Base-by-base conservation (phyloP, 2,113 vertebrate genomes). In the Mustelus asterias region DNA sequence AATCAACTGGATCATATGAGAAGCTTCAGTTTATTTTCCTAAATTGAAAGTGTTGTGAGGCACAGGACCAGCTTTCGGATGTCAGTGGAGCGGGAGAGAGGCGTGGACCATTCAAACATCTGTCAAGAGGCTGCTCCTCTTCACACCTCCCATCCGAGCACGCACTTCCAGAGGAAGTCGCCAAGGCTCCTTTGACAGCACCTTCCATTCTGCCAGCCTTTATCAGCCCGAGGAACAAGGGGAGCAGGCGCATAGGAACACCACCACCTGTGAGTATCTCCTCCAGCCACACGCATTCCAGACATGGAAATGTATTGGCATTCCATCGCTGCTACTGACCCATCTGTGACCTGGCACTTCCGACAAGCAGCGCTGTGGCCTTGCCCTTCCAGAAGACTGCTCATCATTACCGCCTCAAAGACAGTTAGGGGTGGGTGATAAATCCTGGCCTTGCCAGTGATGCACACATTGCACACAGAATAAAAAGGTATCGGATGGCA, bases 1-100 rank as follows among this genome's bases (percentile, higher is more conserved):
- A 95, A 95, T 48, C 67, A 95, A 95, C 69, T 95, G 94, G 94
- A 95, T 95, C 48, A 95, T 70, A 54, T 54, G 94, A 95, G 69
- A 94, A 72, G 94, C 94, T 95, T 44, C 48, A 10, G 44, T 48
- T 65, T 70, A 72, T 72, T 29, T 95, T 69, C 67, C 69, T 95
- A 29, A 48, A 95, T 95, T 54, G 70, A 72, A 95, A 95, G 48
- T 70, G n/a, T 94, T 94, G 24, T 94, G 44, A 94, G 11, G 60
- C 29, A 70, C 65, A 44, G 70, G 37, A 24, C 18, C 65, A 69
- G 37, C 22, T 90, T 90, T 90, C 88, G 63, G 63, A 48, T 88
- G 85, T 54, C 41, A 63, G 58, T 60, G 11, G 16, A 90, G 11
- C 58, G 33, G 63, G 88, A n/a, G 80, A 41, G 80, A 44, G 37